Evolutionary conservation across 2,888 invertebrate species (phyloP).

Genomic region (Ophraella communa): DNA sequence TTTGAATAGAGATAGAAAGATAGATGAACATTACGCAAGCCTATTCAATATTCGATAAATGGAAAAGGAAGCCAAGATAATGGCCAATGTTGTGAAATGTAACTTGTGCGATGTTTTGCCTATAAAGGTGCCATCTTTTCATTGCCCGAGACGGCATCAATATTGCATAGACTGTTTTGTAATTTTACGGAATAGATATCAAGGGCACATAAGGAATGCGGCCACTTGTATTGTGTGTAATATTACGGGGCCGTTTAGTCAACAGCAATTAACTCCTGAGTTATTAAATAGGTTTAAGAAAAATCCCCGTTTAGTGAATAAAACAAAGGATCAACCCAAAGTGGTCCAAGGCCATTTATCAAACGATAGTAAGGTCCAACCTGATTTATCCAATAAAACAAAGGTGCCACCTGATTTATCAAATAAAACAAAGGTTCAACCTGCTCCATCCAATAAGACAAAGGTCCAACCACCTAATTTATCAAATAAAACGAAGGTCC

Average conservation of each 20-base stretch:
- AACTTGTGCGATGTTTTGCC: constrained; percentile 51
- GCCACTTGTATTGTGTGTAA: constrained; percentile 45
- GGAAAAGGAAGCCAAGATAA: constrained; percentile 39
- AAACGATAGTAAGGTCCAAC: too few relatives aligned
- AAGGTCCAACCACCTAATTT: too few relatives aligned
- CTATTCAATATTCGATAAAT: too few relatives aligned
- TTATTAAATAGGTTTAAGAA: constrained; percentile 50
- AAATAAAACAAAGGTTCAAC: too few relatives aligned
- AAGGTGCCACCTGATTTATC: too few relatives aligned
- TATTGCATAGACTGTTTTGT: constrained; percentile 52
- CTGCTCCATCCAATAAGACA: too few relatives aligned
- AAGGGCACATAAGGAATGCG: constrained; percentile 39
- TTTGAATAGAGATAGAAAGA: constrained; percentile 27
- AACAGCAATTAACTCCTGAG: constrained; percentile 44
- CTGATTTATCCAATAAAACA: too few relatives aligned
- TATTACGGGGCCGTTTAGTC: constrained; percentile 40
- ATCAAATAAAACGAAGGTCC: too few relatives aligned
- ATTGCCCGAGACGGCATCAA: constrained; percentile 52
- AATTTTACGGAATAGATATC: constrained; percentile 43
- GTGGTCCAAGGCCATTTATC: too few relatives aligned
- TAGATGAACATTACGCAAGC: too few relatives aligned
- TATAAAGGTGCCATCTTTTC: constrained; percentile 50
- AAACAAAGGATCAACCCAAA: too few relatives aligned
- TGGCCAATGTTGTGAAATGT: constrained; percentile 45
- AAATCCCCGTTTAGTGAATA: constrained; percentile 53